Evolutionary conservation across 2,797 vertebrate species (phyloP), one percentile per base, ranked within the genome.

Genomic region (Pristis pectinata): DNA sequence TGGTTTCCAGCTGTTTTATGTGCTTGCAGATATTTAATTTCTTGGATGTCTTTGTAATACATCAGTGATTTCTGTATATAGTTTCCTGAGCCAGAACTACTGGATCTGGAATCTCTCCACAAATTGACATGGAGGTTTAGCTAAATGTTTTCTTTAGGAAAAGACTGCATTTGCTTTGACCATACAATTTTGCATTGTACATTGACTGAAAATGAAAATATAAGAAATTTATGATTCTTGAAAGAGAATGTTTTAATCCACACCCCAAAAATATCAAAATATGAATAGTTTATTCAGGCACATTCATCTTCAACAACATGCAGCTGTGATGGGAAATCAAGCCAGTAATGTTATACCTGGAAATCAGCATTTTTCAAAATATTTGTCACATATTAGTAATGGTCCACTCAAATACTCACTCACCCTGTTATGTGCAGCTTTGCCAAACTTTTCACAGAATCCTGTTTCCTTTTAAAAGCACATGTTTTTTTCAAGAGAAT

Each of bases 281-380:
- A 15, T 87, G 83, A 59, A 13, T 41, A 82, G 41, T 44, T 82
- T n/a, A 83, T 44, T 83, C 30, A 59, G 53, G 53, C 53, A n/a
- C 15, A 3, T 13, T 30, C 2, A 37, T 64, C 91, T 94, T 74
- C 37, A 53, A 94, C 44, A 76, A 11, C 72, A 37, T 74, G 70
- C 44, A 94, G 92, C 13, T 94, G 67, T 85, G 83, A 34, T 67
- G 17, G 59, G 91, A 93, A 93, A 89, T 89, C 56, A n/a, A 61
- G n/a, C 37, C 41, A 70, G 61, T 93, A 93, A 53, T 44, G n/a
- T 72, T 76, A 94, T 13, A 53, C 27, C 49, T 74, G 11, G 92
- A 53, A 87, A 53, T 74, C 24, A 9, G 44, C 67, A 94, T 74
- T 76, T 49, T 30, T 53, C 27, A 11, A 74, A 34, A 76, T 74